Evolutionary conservation across 2,797 vertebrate species (phyloP), one percentile per base, ranked within the genome.

Genomic region (Syngnathus rostellatus): DNA sequence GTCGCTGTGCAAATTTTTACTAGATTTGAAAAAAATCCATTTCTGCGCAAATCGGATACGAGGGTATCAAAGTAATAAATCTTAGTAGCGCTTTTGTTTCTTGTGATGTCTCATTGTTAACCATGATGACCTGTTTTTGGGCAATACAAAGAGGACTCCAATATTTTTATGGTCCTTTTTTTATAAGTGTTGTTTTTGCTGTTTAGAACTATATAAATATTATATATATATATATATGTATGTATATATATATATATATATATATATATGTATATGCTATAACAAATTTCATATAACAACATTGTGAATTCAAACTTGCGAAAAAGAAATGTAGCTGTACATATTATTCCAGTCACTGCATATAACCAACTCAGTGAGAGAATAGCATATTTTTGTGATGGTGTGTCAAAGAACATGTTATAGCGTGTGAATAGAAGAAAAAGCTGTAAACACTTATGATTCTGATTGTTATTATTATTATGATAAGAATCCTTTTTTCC

Each of bases 121-220:
- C 91, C 93, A 92, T 93, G 73, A 94, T 94, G 92, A 91, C 95
- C 94, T 98, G 94, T 96, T 98, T 99, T 98, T 97, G 89, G 95
- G 96, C 95, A 99, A 99, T 99, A 99, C 97, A 93, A 94, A 92
- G 92, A 95, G 96, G 96, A 95, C 92, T 88, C 88, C 92, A 90
- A 91, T 92, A 92, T 94, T 95, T 95, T 91, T 90, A 92, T 89
- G 93, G 91, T 94, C 94, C 94, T 95, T 94, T 93, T 94, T 92
- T 94, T 94, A 94, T 93, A 95, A 95, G 93, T 98, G 93, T 94
- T 93, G 87, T 95, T 95, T 94, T 64, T 92, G 91, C 92, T 89
- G 89, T 93, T 93, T 92, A 97, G 94, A 92, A 93, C 93, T 84
- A 85, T 87, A 88, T 85, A 87, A 86, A 88, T 88, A 88, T 87